These are phyloP conservation scores for Telenomus remus DNA, from an alignment of 1,140 invertebrate genomes.

Conservation along the genomic window DNA sequence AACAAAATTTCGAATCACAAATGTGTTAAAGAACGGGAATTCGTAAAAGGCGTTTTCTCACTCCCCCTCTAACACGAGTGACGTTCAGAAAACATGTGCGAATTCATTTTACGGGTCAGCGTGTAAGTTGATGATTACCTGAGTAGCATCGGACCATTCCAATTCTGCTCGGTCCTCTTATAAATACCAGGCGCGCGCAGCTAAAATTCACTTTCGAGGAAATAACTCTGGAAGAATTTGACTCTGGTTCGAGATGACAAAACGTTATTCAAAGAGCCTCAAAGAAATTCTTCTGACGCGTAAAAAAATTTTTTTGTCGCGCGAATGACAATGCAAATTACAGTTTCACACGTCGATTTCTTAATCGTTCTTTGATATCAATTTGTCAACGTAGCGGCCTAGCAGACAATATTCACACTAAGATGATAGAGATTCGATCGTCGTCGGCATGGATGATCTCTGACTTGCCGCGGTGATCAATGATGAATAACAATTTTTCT, in stretches of 20 bases:
- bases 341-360: constrained; percentile 8
- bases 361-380: constrained; percentile 28
- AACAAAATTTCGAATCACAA: constrained; percentile 6
- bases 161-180: not conserved
- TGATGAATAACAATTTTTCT: not conserved
- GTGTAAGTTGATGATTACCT: constrained; percentile 26
- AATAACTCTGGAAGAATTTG: not conserved
- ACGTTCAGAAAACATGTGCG: constrained; percentile 25
- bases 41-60: constrained; percentile 15
- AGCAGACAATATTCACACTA: constrained; percentile 3
- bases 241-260: too few species aligned
- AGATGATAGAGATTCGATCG: not conserved
- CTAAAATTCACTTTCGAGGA: constrained; percentile 20
- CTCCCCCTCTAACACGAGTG: constrained; percentile 14
- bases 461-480: not conserved
- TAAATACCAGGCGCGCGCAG: constrained; percentile 19
- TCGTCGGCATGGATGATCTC: constrained; percentile 18
- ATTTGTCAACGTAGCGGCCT: constrained; percentile 12
- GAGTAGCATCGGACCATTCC: constrained; percentile 48
- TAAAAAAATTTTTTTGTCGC: not conserved
- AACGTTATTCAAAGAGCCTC: too few species aligned
- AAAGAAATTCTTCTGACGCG: too few species aligned
- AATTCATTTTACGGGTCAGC: constrained; percentile 3
- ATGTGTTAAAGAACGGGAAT: constrained; percentile 31
- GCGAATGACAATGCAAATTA: constrained; percentile 3